Evolutionary conservation across 1,140 invertebrate genomes (phyloP).

Genomic region (Pseudomyrmex cubaensis): DNA sequence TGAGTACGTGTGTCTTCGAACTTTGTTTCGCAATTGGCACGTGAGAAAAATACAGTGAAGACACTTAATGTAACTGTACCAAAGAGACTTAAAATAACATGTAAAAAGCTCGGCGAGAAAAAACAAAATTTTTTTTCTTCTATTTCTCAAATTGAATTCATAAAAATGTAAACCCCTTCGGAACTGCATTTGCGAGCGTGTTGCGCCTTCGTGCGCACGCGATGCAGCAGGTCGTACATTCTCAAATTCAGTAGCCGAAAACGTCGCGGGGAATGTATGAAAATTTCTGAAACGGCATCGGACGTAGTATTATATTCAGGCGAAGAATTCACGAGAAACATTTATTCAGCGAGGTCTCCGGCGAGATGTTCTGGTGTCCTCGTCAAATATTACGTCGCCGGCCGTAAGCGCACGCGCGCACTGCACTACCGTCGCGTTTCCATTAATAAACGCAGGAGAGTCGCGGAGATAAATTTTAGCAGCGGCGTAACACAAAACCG

Average conservation of each 20-base stretch:
- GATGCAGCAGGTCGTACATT: not conserved
- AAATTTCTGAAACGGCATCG: conserved; percentile 40
- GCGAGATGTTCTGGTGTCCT: conserved; percentile 28
- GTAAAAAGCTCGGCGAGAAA: not conserved
- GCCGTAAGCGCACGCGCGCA: conserved; percentile 17
- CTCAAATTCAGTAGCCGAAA: conserved; percentile 16
- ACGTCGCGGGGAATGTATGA: conserved; percentile 27
- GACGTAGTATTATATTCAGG: conserved; percentile 35
- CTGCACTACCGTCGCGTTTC: conserved; percentile 25
- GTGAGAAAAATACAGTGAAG: not conserved
- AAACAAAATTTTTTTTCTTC: no score
- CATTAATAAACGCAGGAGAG: conserved; percentile 56
- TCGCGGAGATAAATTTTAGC: conserved; percentile 61
- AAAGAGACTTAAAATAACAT: not conserved
- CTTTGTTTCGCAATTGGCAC: not conserved
- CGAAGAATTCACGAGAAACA: conserved; percentile 51
- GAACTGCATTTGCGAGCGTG: not conserved
- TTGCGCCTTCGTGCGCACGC: no score
- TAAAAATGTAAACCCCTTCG: no score
- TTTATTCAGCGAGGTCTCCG: conserved; percentile 26
- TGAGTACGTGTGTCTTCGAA: not conserved
- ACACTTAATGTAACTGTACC: not conserved
- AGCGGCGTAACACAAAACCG: conserved; percentile 53
- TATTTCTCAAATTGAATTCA: no score
- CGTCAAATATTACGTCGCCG: conserved; percentile 55